These are phyloP conservation scores for Sthenelais limicola DNA, from an alignment of 2,888 invertebrate species.

Conservation along the genomic window DNA sequence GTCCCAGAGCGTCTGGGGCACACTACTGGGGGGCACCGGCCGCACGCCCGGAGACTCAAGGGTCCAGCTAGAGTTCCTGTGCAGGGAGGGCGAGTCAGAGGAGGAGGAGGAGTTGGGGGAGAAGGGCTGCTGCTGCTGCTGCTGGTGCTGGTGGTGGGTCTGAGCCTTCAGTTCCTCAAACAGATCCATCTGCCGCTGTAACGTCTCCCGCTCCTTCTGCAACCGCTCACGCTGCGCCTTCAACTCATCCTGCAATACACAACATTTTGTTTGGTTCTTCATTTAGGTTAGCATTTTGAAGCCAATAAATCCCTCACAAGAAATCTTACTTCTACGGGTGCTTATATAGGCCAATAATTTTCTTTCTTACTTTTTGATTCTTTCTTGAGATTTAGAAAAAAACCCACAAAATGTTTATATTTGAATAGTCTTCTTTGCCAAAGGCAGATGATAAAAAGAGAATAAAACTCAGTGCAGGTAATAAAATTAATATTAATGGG, in stretches of 20 bases:
- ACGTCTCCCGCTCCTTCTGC: conserved; percentile 87
- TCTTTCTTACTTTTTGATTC: too few relatives aligned
- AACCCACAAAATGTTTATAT: too few relatives aligned
- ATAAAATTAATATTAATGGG: too few relatives aligned
- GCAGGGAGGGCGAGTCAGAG: conserved; percentile 6
- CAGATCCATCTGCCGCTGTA: conserved; percentile 78
- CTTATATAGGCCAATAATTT: too few relatives aligned
- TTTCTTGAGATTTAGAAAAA: too few relatives aligned
- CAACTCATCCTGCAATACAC: conserved; percentile 81
- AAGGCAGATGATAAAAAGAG: too few relatives aligned
- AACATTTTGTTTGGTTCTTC: too few relatives aligned
- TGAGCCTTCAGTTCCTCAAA: conserved; percentile 56
- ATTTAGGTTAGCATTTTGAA: too few relatives aligned
- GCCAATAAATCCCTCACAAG: too few relatives aligned
- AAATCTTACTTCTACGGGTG: too few relatives aligned
- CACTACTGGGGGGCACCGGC: conserved; percentile 18
- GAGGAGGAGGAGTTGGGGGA: background rate
- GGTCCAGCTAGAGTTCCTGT: conserved; percentile 7
- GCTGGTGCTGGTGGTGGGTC: conserved; percentile 29
- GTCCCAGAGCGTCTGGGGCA: conserved; percentile 34
- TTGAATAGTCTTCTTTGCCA: too few relatives aligned
- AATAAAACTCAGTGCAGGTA: too few relatives aligned
- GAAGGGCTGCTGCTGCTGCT: conserved; percentile 8
- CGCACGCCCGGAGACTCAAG: conserved; percentile 29
- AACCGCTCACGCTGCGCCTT: conserved; percentile 92